Evolutionary conservation across 2,797 vertebrate genomes (phyloP), one percentile per base, ranked within the genome.

Genomic region (Manis crassicaudata): DNA sequence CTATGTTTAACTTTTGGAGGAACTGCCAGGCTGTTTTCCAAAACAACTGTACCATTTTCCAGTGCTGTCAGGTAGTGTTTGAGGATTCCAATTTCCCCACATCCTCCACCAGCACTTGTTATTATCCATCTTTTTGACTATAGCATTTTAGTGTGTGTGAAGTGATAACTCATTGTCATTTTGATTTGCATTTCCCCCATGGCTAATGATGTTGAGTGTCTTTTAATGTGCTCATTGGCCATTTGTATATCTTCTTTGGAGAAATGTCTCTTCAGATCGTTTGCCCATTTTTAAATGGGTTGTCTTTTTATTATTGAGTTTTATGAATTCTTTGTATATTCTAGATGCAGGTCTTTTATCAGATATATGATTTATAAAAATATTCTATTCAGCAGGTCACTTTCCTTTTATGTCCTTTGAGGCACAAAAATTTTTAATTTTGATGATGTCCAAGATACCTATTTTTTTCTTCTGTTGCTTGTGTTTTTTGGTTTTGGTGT

Each of bases 261-360:
- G 29, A 84, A 85, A 68, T 46, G 20, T 46, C 52, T 82, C 0
- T 85, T 87, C 54, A 27, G 9, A 80, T 65, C 37, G 21, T 76
- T 52, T 80, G 75, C 32, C 58, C 43, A 25, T 86, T 89, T 88
- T 63, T 40, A 58, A 12, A 56, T 75, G 80, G 35, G 17, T 46
- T 70, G 54, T 82, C 75, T 79, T 92, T 85, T 91, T 85, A 76
- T 81, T 90, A n/a, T 17, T 68, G 72, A 79, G 4, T 82, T 97
- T 35, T 82, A 17, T 62, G 43, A 83, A 35, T 79, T 77, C 16
- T 90, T 63, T 68, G 12, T 80, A 25, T 90, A 52, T 72, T 92
- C 83, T 79, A 68, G 32, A 65, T 27, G 7, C 11, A 60, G 35
- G 40, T n/a, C 43, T 32, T 81, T 83, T 88, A 65, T 63, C 32